Evolutionary conservation across 1,140 invertebrate genomes (phyloP).

Genomic region (Vollenhovia emeryi): DNA sequence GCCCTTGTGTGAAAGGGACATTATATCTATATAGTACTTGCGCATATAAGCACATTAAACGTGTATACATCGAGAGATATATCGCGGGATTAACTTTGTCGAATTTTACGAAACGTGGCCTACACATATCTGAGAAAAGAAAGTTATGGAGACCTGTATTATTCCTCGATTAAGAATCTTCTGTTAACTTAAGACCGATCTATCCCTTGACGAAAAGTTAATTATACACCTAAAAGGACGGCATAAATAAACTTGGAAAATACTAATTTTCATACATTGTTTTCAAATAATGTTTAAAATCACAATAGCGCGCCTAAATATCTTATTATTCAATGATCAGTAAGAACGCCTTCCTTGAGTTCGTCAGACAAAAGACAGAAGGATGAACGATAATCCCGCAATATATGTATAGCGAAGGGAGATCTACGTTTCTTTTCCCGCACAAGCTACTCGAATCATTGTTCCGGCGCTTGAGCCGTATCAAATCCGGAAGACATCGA

Average conservation of each 20-base stretch:
- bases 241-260: background rate
- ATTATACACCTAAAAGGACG: background rate
- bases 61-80: background rate
- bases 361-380: background rate
- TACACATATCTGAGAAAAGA: background rate
- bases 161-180: background rate
- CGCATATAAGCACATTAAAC: background rate
- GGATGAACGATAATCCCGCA: background rate
- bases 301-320: background rate
- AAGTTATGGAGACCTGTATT: background rate
- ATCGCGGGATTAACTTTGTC: background rate
- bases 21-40: background rate
- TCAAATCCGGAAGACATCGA: slow-evolving; percentile 41
- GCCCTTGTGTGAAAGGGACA: background rate
- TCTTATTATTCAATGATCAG: background rate
- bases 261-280: background rate
- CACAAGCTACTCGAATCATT: slow-evolving; percentile 28
- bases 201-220: background rate
- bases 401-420: background rate
- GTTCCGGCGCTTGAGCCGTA: slow-evolving; percentile 27
- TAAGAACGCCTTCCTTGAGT: background rate
- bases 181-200: background rate
- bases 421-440: slow-evolving; percentile 3
- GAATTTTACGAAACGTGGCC: background rate
- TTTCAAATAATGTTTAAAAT: background rate